Evolutionary conservation across 2,888 invertebrate genomes (phyloP), one percentile per base, ranked within the genome.

Genomic region (Lasius fuliginosus): DNA sequence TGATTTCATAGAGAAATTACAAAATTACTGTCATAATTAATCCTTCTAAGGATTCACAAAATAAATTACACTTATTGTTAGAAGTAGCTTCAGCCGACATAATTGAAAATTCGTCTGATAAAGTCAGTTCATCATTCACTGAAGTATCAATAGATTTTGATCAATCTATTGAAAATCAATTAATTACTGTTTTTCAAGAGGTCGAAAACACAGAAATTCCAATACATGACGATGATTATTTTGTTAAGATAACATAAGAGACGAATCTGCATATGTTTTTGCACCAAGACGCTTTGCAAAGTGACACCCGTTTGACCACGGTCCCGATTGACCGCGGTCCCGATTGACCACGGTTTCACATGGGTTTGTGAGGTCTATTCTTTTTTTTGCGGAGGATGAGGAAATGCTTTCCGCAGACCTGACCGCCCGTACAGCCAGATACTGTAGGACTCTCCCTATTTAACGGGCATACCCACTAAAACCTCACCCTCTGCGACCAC

Each of bases 91-190:
- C n/a, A 23, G 23, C 11, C 0, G 58, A 58, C 0, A 3, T 27
- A 1, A 3, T 3, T 11, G 23, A 58, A 0, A 4, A n/a, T 11
- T 3, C 11, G 0, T 0, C 23, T 0, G 58, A 23, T 0, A 23
- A 23, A 11, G 5, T 56, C 9, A 9, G 3, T 3, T 3, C 30
- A 33, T 33, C 2, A 23, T 23, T 23, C 1, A 27, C 1, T 3
- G 30, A 33, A 23, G 9, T 58, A 0, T 9, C 23, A 5, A 11
- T 27, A 0, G 58, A 58, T 27, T 58, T 58, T 27, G 3, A 58
- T 23, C n/a, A 27, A 0, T 0, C n/a, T 0, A 9, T 11, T 0
- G 23, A 58, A 11, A 3, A 58, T 3, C 9, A 27, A 27, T 27
- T 58, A 11, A 27, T n/a, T 0, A 11, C 8, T 0, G 3, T 27